These are phyloP conservation scores for Lasioglossum marginatum DNA, from an alignment of 2,888 invertebrate genomes.

Conservation along the genomic window DNA sequence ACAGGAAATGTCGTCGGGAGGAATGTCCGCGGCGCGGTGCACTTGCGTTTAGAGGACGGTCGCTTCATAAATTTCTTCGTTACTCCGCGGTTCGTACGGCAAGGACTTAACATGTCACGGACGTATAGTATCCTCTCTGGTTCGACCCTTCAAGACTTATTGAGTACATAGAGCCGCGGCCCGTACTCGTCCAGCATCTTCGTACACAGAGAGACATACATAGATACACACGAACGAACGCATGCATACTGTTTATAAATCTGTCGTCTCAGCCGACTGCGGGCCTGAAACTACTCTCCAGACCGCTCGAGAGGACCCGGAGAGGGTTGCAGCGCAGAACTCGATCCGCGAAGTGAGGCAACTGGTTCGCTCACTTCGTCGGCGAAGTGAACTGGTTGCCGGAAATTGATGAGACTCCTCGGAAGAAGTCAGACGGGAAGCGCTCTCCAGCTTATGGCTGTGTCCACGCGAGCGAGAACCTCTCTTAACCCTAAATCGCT, in stretches of 20 bases:
- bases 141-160: conserved; percentile 72
- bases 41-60: conserved; percentile 40
- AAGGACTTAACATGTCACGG: conserved; percentile 69
- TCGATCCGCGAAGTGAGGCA: conserved; percentile 36
- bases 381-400: conserved; percentile 35
- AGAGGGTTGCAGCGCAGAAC: conserved; percentile 29
- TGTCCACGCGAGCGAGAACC: not conserved
- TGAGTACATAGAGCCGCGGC: conserved; percentile 69
- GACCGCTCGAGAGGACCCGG: not conserved
- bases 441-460: not conserved
- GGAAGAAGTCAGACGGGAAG: not conserved
- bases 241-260: conserved; percentile 70
- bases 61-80: conserved; percentile 75
- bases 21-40: conserved; percentile 25
- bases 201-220: not conserved
- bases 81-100: conserved; percentile 65
- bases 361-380: conserved; percentile 21
- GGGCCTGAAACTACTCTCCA: conserved; percentile 20
- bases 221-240: not conserved
- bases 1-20: conserved; percentile 59
- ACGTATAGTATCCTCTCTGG: conserved; percentile 64
- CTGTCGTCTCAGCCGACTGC: conserved; percentile 58
- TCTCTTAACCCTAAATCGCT: not conserved
- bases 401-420: conserved; percentile 19
- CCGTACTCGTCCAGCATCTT: conserved; percentile 54